A percentile compares a stretch with the other conserved stretches of the same genome.
Conservation (phyloP, 1,140 invertebrate species). For the Mizuhopecten yessoensis region DNA sequence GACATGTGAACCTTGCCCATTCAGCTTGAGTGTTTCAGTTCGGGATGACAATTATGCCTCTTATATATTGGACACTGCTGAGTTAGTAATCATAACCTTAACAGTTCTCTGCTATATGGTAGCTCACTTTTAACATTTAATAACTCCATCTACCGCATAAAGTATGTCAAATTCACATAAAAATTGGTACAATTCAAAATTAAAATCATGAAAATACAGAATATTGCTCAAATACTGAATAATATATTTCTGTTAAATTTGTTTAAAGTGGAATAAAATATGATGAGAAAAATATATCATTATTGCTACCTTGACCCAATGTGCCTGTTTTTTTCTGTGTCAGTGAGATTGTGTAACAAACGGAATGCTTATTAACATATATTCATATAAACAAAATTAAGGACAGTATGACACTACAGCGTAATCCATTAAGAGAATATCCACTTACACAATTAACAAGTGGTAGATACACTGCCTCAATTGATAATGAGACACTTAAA, state of each 20-base stretch:
- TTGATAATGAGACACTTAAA: no score
- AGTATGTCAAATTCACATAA: neutral
- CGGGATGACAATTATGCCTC: neutral
- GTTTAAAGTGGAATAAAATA: neutral
- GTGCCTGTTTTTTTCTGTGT: neutral
- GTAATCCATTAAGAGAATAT: no score
- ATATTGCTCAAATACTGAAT: neutral
- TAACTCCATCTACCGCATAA: neutral
- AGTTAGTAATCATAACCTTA: neutral
- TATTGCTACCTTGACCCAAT: neutral
- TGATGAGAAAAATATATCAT: neutral
- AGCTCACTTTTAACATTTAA: neutral
- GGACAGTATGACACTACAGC: no score
- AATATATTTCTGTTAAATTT: neutral
- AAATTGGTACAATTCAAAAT: neutral
- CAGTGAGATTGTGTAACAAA: neutral
- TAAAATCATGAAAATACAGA: neutral
- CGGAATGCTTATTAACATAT: no score
- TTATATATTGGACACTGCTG: constrained; percentile 30
- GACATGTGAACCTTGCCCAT: neutral
- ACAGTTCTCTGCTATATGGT: neutral
- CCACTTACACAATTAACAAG: no score
- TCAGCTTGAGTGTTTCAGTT: neutral
- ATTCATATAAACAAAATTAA: no score
- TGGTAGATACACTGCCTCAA: no score